These are phyloP conservation scores for Drosophila funebris DNA, from an alignment of 1,140 invertebrate species.

Conservation along the genomic window DNA sequence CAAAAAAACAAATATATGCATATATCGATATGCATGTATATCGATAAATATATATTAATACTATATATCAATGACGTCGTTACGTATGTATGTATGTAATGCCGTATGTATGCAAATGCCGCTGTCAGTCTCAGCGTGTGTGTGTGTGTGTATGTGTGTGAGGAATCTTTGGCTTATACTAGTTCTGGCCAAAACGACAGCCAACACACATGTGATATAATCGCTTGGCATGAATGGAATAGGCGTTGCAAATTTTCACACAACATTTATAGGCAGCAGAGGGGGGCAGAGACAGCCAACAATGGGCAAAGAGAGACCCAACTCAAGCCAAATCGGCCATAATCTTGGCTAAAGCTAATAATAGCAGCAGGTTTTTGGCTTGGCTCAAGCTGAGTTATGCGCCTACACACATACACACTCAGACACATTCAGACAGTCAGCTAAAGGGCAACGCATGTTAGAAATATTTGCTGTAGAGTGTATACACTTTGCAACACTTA, in stretches of 20 bases:
- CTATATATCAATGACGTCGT: slow-evolving; percentile 59
- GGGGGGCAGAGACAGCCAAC: slow-evolving; percentile 7
- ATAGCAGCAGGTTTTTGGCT: slow-evolving; percentile 77
- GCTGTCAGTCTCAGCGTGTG: slow-evolving; percentile 2
- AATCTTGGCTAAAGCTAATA: slow-evolving; percentile 78
- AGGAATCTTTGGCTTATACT: slow-evolving; percentile 48
- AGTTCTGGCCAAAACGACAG: slow-evolving; percentile 72
- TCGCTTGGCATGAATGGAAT: slow-evolving; percentile 64
- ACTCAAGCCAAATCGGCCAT: slow-evolving; percentile 67
- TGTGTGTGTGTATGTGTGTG: slow-evolving; percentile 28
- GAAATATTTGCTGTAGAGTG: slow-evolving; percentile 30
- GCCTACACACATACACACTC: slow-evolving; percentile 45
- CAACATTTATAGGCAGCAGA: slow-evolving; percentile 31
- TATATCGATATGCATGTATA: slow-evolving; percentile 13
- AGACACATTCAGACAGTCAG: slow-evolving; percentile 14
- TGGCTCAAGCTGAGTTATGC: slow-evolving; percentile 51
- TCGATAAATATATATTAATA: slow-evolving; percentile 13
- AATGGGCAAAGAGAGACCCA: slow-evolving; percentile 32
- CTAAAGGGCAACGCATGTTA: slow-evolving; percentile 57
- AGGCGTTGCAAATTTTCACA: slow-evolving; percentile 67
- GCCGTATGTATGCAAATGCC: slow-evolving; percentile 37
- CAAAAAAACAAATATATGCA: slow-evolving; percentile 32
- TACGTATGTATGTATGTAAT: slow-evolving; percentile 24
- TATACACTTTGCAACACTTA: slow-evolving; percentile 15
- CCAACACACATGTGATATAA: slow-evolving; percentile 76